Evolutionary conservation across 2,113 vertebrate genomes (phyloP).

Genomic region (Chauna torquata): DNA sequence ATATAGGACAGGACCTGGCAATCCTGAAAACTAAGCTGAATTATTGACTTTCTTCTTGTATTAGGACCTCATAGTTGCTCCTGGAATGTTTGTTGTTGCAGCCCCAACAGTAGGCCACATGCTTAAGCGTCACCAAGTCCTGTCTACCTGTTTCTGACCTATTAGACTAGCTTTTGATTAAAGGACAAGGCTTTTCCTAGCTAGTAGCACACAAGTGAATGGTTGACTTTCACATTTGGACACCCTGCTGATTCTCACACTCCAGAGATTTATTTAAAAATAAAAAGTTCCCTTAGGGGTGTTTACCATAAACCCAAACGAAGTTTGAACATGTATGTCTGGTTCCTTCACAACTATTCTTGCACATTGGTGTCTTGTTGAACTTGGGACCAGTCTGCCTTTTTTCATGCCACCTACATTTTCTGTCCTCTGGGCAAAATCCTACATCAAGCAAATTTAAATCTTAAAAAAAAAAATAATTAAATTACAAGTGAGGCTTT

Average conservation of each 20-base stretch:
- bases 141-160: background rate
- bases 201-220: background rate
- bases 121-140: background rate
- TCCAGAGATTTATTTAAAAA: background rate
- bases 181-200: background rate
- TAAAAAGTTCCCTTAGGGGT: background rate
- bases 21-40: background rate
- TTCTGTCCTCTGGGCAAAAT: background rate
- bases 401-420: background rate
- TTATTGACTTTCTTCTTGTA: background rate
- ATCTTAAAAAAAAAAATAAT: background rate
- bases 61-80: background rate
- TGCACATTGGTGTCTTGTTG: background rate
- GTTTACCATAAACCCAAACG: background rate
- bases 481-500: background rate
- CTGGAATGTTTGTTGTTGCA: background rate
- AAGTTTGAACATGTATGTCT: background rate
- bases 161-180: background rate
- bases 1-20: background rate
- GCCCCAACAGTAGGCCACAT: background rate
- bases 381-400: background rate
- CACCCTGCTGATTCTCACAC: background rate
- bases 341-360: background rate
- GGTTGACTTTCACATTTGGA: background rate
- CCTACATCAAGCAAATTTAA: background rate